Percentiles rank a stretch among this genome's conserved stretches.
These are phyloP conservation scores for Aphrophora alni DNA, from an alignment of 2,888 invertebrate genomes.

Conservation along the genomic window DNA sequence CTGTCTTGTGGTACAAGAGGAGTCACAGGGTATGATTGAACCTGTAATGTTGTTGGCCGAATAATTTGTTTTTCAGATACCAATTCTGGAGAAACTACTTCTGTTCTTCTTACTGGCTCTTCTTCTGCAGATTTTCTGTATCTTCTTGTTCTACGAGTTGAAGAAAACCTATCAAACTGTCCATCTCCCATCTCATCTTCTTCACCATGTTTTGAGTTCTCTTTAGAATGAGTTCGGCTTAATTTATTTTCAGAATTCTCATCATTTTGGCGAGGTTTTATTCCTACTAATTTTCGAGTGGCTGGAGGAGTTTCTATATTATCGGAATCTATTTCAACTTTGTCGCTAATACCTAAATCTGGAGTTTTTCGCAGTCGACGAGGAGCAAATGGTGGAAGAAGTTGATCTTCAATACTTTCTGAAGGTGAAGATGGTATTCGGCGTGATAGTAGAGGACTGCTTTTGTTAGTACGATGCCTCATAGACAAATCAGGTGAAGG, in stretches of 20 bases:
- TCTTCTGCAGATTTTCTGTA: conserved; percentile 67
- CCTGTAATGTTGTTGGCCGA: conserved; percentile 61
- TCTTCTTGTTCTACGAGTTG: conserved; percentile 79
- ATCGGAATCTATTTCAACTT: conserved; percentile 86
- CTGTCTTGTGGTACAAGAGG: conserved; percentile 59
- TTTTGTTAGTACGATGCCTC: conserved; percentile 41
- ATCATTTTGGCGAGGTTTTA: conserved; percentile 50
- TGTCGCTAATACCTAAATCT: conserved; percentile 62
- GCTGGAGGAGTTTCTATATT: conserved; percentile 91
- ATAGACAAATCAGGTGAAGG: conserved; percentile 22
- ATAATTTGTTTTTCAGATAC: conserved; percentile 64
- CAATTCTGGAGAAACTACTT: conserved; percentile 54
- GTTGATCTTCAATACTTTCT: conserved; percentile 57
- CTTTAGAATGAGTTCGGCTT: conserved; percentile 51
- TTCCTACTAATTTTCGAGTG: conserved; percentile 63
- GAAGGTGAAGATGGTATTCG: conserved; percentile 45
- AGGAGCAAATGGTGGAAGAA: conserved; percentile 54
- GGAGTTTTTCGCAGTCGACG: conserved; percentile 47
- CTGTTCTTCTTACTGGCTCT: conserved; percentile 44
- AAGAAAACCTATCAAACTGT: conserved; percentile 85
- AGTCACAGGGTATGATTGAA: conserved; percentile 63
- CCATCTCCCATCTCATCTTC: conserved; percentile 69
- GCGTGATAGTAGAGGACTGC: conserved; percentile 47
- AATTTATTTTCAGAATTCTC: conserved; percentile 51
- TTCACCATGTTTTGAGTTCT: conserved; percentile 39